Conservation (phyloP, 2,113 vertebrate species). For the Rhipidura dahli region DNA sequence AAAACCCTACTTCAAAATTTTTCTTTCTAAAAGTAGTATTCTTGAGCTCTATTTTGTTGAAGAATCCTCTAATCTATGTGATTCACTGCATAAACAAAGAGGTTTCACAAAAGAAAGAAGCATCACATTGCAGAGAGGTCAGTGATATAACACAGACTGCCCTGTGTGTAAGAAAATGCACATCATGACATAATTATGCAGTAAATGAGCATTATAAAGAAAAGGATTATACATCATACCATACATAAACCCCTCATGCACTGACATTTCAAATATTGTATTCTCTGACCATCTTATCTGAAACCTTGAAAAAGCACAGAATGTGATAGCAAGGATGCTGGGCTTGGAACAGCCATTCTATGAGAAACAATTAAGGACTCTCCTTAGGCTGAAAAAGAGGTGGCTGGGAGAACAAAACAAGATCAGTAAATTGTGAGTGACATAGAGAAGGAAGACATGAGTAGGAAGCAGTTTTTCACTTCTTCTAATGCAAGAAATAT, state of each 20-base stretch:
- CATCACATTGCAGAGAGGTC: background rate
- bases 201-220: background rate
- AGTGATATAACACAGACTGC: background rate
- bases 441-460: background rate
- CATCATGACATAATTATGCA: background rate
- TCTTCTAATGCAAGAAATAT: background rate
- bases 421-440: background rate
- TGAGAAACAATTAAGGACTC: background rate
- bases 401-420: background rate
- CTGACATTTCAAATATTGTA: background rate
- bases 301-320: background rate
- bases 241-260: background rate
- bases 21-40: background rate
- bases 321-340: background rate
- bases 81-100: background rate
- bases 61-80: background rate
- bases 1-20: background rate
- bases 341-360: background rate
- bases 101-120: background rate
- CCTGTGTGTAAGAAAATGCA: background rate
- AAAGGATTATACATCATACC: background rate
- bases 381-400: background rate
- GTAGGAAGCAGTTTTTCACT: background rate
- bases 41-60: background rate
- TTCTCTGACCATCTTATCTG: background rate